Conservation (phyloP, 2,888 invertebrate species). For the Rhamphomyia laevipes region DNA sequence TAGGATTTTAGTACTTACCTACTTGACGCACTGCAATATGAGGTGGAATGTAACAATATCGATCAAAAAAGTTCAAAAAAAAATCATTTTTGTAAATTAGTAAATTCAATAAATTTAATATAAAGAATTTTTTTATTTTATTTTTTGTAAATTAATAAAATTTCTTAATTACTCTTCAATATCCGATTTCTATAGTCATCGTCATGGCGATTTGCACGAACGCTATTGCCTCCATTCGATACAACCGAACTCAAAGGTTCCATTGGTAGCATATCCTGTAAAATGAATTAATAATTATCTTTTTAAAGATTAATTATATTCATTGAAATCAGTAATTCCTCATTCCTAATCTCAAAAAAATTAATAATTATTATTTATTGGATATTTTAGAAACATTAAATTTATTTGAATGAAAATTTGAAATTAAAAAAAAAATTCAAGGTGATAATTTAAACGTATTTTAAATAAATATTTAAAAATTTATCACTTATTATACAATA, state of each 20-base stretch:
- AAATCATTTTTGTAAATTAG: constrained; percentile 4
- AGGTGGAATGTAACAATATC: constrained; percentile 7
- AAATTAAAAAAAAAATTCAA: no score
- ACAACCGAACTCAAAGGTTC: constrained; percentile 36
- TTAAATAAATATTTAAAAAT: no score
- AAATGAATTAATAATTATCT: no score
- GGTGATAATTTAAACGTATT: no score
- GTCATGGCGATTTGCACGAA: constrained; percentile 34
- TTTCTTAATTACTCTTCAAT: constrained; percentile 29
- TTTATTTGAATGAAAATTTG: no score
- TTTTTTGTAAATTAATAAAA: not conserved
- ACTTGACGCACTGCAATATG: constrained; percentile 9
- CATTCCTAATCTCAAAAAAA: no score
- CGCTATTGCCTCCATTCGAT: constrained; percentile 34
- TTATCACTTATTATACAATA: no score
- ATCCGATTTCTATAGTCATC: constrained; percentile 37
- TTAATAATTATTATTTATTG: no score
- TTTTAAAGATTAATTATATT: no score
- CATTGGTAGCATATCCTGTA: constrained; percentile 37
- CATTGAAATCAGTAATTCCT: no score
- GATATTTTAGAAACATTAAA: no score
- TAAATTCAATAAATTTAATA: not conserved
- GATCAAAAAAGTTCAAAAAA: constrained; percentile 9
- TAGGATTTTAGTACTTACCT: constrained; percentile 8
- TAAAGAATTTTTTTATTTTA: not conserved